Evolutionary conservation across 2,888 invertebrate species (phyloP).

Genomic region (Ormyrus labotus): DNA sequence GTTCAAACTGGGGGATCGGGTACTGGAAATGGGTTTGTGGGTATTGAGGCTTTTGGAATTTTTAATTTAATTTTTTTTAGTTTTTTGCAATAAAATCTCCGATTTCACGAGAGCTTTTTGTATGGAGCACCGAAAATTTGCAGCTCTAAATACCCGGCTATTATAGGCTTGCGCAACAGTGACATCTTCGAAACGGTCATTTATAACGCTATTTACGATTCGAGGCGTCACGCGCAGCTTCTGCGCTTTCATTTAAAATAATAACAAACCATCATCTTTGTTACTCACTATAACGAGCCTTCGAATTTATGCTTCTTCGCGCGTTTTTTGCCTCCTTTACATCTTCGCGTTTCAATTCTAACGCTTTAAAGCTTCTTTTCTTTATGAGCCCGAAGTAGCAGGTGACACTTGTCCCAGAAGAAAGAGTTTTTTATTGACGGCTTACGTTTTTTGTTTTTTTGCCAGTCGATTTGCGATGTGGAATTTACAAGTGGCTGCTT

Average conservation of each 20-base stretch:
- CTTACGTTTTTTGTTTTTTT: constrained; percentile 2
- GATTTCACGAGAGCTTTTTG: no score
- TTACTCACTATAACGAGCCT: background rate
- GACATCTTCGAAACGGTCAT: background rate
- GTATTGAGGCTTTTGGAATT: no score
- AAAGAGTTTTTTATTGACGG: constrained; percentile 24
- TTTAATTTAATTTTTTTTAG: no score
- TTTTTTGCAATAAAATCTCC: no score
- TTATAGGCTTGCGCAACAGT: no score
- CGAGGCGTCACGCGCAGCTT: no score
- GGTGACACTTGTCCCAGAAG: constrained; percentile 17
- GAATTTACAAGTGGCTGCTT: constrained; percentile 1
- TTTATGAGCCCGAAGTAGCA: constrained; percentile 9
- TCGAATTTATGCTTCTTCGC: constrained; percentile 30
- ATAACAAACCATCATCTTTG: constrained; percentile 14
- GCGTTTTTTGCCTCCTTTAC: constrained; percentile 12
- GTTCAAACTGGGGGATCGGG: no score
- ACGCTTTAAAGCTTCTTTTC: constrained; percentile 14
- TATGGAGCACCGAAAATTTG: no score
- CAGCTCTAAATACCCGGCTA: no score
- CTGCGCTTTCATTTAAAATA: constrained; percentile 21
- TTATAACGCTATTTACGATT: background rate
- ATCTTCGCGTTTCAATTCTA: constrained; percentile 26
- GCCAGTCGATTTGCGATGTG: constrained; percentile 1
- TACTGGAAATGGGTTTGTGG: no score